Percentiles rank a stretch among this genome's conserved stretches.
These are phyloP conservation scores for Perodicticus potto DNA, from an alignment of 2,797 vertebrate genomes.

Conservation along the genomic window DNA sequence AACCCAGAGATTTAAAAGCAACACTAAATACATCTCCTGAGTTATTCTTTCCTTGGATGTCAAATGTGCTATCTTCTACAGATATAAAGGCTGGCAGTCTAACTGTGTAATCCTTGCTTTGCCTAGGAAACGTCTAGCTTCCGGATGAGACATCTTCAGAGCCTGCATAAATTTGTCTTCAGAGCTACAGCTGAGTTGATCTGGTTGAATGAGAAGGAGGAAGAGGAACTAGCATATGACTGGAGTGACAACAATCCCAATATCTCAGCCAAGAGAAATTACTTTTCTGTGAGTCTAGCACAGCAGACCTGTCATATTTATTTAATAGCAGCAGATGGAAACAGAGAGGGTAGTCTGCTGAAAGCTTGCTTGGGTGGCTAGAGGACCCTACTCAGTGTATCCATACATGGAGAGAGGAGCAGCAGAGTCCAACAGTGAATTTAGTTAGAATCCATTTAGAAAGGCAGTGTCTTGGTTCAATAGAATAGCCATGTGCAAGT, in stretches of 20 bases:
- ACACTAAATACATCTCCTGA: slow-evolving; percentile 13
- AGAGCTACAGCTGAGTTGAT: slow-evolving; percentile 97
- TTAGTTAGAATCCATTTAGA: slow-evolving; percentile 27
- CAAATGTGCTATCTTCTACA: slow-evolving; percentile 20
- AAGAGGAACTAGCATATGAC: slow-evolving; percentile 97
- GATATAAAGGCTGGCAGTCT: background rate
- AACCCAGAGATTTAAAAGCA: slow-evolving; percentile 26
- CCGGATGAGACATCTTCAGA: slow-evolving; percentile 95
- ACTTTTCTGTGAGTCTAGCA: slow-evolving; percentile 93
- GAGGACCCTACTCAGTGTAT: background rate
- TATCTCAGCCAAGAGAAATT: slow-evolving; percentile 93
- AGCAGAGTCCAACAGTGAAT: background rate
- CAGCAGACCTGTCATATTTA: slow-evolving; percentile 48
- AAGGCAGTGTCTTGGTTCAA: background rate
- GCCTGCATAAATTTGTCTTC: slow-evolving; percentile 95
- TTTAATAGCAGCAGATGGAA: slow-evolving; percentile 25
- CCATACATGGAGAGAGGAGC: background rate
- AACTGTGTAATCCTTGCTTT: slow-evolving; percentile 37
- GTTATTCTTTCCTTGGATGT: slow-evolving; percentile 42
- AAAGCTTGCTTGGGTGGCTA: slow-evolving; percentile 14
- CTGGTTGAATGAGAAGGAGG: slow-evolving; percentile 98
- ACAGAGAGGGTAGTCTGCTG: background rate
- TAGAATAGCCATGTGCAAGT: background rate
- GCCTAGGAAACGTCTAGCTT: slow-evolving; percentile 96
- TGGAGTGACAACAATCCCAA: slow-evolving; percentile 96